phyloP scores from a whole-genome alignment of 2,888 invertebrate species.

The Pollenia amentaria region DNA sequence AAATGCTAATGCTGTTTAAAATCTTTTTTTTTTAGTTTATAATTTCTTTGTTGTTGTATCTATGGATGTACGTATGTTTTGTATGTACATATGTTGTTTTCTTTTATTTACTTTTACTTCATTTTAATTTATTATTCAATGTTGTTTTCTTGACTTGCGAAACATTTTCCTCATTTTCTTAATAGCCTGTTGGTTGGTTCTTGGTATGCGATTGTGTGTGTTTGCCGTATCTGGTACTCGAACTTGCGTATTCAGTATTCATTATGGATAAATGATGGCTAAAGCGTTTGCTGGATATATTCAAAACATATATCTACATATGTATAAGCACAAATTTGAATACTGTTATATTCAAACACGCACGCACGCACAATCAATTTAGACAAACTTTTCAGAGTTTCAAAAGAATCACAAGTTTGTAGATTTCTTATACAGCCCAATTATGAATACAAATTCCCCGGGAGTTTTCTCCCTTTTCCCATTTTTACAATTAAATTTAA shows the following conservation, averaged over 20 bases:
- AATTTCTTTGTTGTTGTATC: constrained; percentile 34
- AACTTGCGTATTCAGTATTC: constrained; percentile 51
- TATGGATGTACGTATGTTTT: not conserved
- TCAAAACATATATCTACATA: not conserved
- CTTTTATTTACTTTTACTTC: constrained; percentile 65
- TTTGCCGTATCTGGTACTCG: constrained; percentile 33
- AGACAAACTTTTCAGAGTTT: constrained; percentile 12
- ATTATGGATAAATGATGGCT: constrained; percentile 54
- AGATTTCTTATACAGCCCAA: too few species aligned
- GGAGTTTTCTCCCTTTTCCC: too few species aligned
- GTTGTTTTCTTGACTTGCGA: constrained; percentile 67
- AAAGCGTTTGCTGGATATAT: constrained; percentile 41
- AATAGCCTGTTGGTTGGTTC: constrained; percentile 49
- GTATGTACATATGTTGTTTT: constrained; percentile 17
- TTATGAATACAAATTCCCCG: too few species aligned
- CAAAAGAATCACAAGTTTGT: constrained; percentile 1
- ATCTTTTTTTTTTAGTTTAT: constrained; percentile 33
- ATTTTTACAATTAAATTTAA: too few species aligned
- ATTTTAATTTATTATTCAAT: constrained; percentile 69
- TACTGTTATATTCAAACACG: not conserved
- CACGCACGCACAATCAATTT: not conserved
- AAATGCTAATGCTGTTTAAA: constrained; percentile 29
- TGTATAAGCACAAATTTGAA: not conserved
- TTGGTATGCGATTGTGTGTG: not conserved
- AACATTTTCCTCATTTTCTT: constrained; percentile 71